These are phyloP conservation scores for Aphidius gifuensis DNA, from an alignment of 1,140 invertebrate genomes.

Conservation along the genomic window DNA sequence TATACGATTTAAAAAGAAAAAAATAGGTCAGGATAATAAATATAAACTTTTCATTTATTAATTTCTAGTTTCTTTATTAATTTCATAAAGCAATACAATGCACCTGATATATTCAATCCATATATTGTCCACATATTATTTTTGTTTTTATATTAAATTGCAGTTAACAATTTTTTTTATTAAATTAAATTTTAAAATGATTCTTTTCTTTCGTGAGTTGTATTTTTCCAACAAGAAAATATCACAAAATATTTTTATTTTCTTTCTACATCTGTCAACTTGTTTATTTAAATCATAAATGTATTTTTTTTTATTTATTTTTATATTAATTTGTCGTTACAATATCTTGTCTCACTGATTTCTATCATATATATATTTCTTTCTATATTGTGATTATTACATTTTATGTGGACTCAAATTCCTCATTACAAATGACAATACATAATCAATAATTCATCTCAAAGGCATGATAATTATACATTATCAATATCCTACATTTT, in stretches of 20 bases:
- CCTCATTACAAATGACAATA: no score
- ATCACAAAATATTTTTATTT: slow-evolving; percentile 56
- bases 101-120: slow-evolving; percentile 51
- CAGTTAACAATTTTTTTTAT: no score
- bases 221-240: slow-evolving; percentile 56
- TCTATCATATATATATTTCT: neutral
- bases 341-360: neutral
- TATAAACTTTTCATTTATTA: neutral
- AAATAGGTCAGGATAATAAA: no score
- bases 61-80: slow-evolving; percentile 35
- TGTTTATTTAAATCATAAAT: slow-evolving; percentile 40
- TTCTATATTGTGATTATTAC: neutral
- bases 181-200: slow-evolving; percentile 27
- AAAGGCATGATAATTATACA: no score
- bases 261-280: slow-evolving; percentile 51
- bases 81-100: slow-evolving; percentile 39
- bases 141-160: slow-evolving; percentile 41
- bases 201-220: slow-evolving; percentile 48
- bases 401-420: no score
- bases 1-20: no score
- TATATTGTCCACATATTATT: slow-evolving; percentile 52
- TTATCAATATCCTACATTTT: no score
- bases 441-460: no score
- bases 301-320: slow-evolving; percentile 29
- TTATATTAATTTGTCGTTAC: neutral